phyloP scores from a whole-genome alignment of 2,888 invertebrate genomes.

The Keiferia lycopersicella region DNA sequence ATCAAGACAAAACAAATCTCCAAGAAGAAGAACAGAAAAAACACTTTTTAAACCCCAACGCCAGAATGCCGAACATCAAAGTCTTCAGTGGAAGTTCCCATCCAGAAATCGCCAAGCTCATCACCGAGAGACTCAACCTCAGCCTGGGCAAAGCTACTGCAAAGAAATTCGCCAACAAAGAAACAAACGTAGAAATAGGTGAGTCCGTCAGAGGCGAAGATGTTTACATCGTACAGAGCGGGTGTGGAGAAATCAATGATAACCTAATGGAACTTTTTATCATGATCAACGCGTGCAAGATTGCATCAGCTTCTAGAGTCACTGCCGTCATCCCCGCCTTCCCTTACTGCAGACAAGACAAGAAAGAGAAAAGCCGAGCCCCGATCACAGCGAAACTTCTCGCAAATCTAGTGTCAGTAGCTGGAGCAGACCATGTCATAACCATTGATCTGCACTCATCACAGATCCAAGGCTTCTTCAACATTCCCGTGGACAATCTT shows the following conservation, averaged over 20 bases:
- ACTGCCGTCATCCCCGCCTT: constrained; percentile 96
- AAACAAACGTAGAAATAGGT: constrained; percentile 96
- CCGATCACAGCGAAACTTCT: constrained; percentile 95
- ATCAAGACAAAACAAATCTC: not conserved
- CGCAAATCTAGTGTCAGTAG: constrained; percentile 93
- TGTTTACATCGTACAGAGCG: constrained; percentile 96
- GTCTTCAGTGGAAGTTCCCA: constrained; percentile 99
- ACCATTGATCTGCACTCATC: constrained; percentile 96
- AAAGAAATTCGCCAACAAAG: constrained; percentile 99
- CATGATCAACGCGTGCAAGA: constrained; percentile 97
- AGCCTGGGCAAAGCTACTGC: constrained; percentile 98
- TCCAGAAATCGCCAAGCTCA: constrained; percentile 97
- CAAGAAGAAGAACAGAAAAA: constrained; percentile 42
- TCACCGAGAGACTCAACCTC: constrained; percentile 96
- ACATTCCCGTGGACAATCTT: constrained; percentile 95
- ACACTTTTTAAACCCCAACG: constrained; percentile 51
- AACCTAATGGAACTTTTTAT: constrained; percentile 95
- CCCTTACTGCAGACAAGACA: constrained; percentile 95
- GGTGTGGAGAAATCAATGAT: constrained; percentile 94
- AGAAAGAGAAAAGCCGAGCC: constrained; percentile 95
- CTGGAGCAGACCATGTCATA: constrained; percentile 95
- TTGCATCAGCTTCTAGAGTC: constrained; percentile 93
- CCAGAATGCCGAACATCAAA: constrained; percentile 99
- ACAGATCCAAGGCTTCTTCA: constrained; percentile 96
- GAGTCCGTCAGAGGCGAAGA: constrained; percentile 96